These are phyloP conservation scores for Raja brachyura DNA, from an alignment of 2,113 vertebrate genomes.

Conservation along the genomic window DNA sequence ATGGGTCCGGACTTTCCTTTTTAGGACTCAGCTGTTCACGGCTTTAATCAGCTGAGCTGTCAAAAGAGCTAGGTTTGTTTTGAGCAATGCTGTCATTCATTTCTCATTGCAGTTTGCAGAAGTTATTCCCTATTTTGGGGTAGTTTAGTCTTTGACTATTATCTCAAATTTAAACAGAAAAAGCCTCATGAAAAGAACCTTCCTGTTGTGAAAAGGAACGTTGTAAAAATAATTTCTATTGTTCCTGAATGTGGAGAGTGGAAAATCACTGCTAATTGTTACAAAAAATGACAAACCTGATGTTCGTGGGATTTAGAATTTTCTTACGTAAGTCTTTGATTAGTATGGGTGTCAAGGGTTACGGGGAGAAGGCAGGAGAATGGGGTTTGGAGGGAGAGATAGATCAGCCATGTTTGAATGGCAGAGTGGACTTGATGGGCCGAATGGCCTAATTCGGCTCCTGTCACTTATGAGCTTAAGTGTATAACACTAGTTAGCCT, in stretches of 20 bases:
- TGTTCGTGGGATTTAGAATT: not conserved
- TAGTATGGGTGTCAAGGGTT: no score
- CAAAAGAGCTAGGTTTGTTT: not conserved
- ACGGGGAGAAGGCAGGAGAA: no score
- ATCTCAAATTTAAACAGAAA: not conserved
- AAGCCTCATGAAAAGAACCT: not conserved
- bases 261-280: not conserved
- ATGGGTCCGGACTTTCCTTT: not conserved
- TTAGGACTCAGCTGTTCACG: not conserved
- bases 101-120: not conserved
- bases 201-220: conserved; percentile 12
- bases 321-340: not conserved
- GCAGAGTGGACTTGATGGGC: no score
- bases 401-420: no score
- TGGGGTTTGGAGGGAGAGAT: no score
- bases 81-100: not conserved
- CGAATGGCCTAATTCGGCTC: no score
- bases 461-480: not conserved
- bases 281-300: not conserved
- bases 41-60: not conserved
- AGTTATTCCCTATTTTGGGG: not conserved
- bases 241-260: not conserved
- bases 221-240: not conserved
- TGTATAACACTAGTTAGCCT: not conserved
- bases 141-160: not conserved